A percentile compares a stretch with the other conserved stretches of the same genome.
Conservation (phyloP, 2,888 invertebrate species). For the Tipula vernalis region DNA sequence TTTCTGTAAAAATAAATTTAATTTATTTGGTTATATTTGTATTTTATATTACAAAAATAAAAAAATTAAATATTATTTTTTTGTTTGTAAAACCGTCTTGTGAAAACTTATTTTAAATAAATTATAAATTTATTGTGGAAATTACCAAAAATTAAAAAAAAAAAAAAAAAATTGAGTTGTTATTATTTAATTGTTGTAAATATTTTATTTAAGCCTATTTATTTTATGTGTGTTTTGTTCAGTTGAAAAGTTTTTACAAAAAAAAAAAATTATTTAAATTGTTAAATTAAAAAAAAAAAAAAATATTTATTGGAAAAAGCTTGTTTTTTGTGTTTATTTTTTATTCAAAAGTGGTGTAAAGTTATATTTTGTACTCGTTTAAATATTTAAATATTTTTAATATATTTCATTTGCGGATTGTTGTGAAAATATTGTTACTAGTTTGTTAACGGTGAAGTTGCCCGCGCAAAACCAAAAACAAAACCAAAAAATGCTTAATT, state of each 20-base stretch:
- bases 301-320: not conserved
- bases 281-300: not conserved
- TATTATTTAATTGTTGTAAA: conserved; percentile 4
- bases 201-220: not conserved
- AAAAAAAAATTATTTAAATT: not conserved
- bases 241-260: not conserved
- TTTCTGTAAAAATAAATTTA: not conserved
- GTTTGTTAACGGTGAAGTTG: not conserved
- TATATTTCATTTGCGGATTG: not conserved
- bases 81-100: not conserved
- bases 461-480: conserved; percentile 18
- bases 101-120: not conserved
- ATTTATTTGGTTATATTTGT: not conserved
- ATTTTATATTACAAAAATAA: not conserved
- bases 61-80: not conserved
- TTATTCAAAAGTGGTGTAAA: not conserved
- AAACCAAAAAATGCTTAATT: conserved; percentile 55
- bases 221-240: not conserved
- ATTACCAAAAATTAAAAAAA: not conserved
- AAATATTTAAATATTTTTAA: not conserved
- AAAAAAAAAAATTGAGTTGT: not conserved
- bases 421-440: not conserved
- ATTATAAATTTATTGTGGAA: not conserved
- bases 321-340: not conserved
- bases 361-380: not conserved